Evolutionary conservation across 2,113 vertebrate species (phyloP), one percentile per base, ranked within the genome.

Genomic region (Lepidothrix coronata): DNA sequence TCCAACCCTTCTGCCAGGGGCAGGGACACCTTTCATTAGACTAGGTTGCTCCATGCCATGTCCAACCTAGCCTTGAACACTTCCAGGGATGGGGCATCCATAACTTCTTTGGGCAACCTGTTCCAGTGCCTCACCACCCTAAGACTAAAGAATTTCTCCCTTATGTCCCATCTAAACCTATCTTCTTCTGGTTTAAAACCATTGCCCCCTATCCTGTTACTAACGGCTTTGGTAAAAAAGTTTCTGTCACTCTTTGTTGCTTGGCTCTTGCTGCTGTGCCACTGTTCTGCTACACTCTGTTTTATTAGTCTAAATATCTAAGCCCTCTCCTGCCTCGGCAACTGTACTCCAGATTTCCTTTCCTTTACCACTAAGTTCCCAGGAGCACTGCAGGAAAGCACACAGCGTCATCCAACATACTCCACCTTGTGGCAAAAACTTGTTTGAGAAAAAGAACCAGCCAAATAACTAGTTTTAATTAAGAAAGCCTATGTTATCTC

Each of bases 391-490:
- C 39, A 85, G n/a, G 65, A 94, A 94, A 95, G 21, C 23, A 31
- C 24, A 31, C 21, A 76, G 41, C 21, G 12, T 31, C 88, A 80
- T 21, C 54, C 84, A 90, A 88, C 19, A 77, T 51, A 84, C 93
- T 80, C 92, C 92, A 95, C 88, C 92, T 91, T 84, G 88, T 92
- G 88, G 92, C 28, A 88, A 90, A 74, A 80, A 30, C 3, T 58
- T 63, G 1, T 51, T 25, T 44, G 48, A 62, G 25, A 71, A 92
- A 61, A 75, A 85, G 9, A 70, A 44, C 3, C 14, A 62, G 49
- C 8, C 2, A 79, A 66, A 43, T 61, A 62, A 17, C 43, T 57
- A 55, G 57, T 88, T 61, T 65, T 61, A 73, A 85, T 54, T 41
- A 59, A 65, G 63, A 61, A 30, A 14, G 15, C 12, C 28, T 12